A percentile compares a stretch with the other conserved stretches of the same genome.
Conservation (phyloP, 2,888 invertebrate genomes). For the Torymus auratus region DNA sequence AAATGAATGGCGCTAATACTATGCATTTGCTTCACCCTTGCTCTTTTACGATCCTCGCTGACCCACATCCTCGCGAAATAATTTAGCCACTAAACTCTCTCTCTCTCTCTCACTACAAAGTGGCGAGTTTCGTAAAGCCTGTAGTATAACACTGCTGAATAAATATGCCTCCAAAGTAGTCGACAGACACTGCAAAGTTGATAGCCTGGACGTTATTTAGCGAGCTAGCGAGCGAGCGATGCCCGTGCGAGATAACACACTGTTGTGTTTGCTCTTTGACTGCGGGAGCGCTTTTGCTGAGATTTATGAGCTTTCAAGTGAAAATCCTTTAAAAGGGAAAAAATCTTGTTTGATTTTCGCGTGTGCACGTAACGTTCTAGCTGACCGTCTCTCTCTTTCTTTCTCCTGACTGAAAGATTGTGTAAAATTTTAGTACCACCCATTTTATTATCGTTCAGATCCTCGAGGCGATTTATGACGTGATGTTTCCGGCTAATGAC, state of each 20-base stretch:
- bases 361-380: background rate
- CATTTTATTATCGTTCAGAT: slow-evolving; percentile 16
- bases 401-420: background rate
- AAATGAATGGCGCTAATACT: too few species aligned
- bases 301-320: slow-evolving; percentile 39
- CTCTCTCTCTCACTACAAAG: too few species aligned
- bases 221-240: background rate
- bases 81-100: background rate
- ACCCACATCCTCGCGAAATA: too few species aligned
- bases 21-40: too few species aligned
- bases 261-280: slow-evolving; percentile 22
- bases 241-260: slow-evolving; percentile 18
- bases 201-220: slow-evolving; percentile 13
- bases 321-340: slow-evolving; percentile 11
- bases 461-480: slow-evolving; percentile 16
- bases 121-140: background rate
- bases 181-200: background rate
- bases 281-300: background rate
- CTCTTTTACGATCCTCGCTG: too few species aligned
- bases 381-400: background rate
- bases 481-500: slow-evolving; percentile 22
- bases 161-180: background rate
- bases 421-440: slow-evolving; percentile 35
- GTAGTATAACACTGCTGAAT: background rate
- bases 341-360: slow-evolving; percentile 11